Conservation (phyloP, 2,888 invertebrate genomes). For the Rugalucina vietnamica region DNA sequence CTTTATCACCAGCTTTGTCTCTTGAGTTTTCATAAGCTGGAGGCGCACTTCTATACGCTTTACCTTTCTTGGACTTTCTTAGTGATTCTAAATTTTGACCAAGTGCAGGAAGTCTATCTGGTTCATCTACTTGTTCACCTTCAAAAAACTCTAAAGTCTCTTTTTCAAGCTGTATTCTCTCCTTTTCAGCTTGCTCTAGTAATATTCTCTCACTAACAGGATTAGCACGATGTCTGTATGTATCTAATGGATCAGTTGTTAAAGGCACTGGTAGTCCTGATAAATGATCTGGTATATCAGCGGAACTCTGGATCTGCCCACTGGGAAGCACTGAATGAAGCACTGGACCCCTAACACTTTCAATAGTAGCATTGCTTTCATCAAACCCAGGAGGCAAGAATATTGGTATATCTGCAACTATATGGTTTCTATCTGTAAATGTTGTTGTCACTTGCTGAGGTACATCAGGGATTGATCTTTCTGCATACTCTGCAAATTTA, state of each 20-base stretch:
- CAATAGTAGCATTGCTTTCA: neutral
- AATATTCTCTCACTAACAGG: conserved; percentile 56
- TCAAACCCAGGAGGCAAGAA: conserved; percentile 44
- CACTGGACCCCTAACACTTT: neutral
- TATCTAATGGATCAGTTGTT: conserved; percentile 34
- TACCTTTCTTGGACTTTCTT: conserved; percentile 31
- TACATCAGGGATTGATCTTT: conserved; percentile 9
- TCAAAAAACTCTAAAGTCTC: conserved; percentile 49
- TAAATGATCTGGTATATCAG: neutral
- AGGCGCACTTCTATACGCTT: neutral
- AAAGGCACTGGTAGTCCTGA: conserved; percentile 36
- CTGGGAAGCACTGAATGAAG: neutral
- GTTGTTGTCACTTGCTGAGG: conserved; percentile 38
- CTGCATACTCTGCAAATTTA: neutral
- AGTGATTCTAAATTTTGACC: neutral
- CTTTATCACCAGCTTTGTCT: neutral
- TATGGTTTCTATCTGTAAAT: conserved; percentile 44
- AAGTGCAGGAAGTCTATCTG: neutral
- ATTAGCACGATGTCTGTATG: conserved; percentile 51
- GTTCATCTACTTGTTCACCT: neutral
- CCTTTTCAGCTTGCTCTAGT: conserved; percentile 41
- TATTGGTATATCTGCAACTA: conserved; percentile 60
- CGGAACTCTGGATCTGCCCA: too few species aligned
- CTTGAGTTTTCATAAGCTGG: neutral
- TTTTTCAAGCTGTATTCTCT: conserved; percentile 35